These are phyloP conservation scores for Ceratothoa steindachneri DNA, from an alignment of 2,888 invertebrate genomes.

Conservation along the genomic window DNA sequence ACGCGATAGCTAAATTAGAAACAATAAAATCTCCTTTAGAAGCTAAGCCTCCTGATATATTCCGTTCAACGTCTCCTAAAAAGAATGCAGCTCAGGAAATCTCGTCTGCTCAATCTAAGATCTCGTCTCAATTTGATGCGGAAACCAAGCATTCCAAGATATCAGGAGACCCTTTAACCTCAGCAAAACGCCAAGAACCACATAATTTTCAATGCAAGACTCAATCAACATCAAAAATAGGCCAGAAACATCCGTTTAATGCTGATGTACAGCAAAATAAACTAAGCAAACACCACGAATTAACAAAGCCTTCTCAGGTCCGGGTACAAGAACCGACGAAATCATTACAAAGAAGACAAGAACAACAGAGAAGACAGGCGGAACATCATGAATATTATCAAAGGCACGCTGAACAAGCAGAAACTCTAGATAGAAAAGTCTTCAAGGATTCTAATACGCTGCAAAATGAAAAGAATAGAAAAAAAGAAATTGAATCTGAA, in stretches of 20 bases:
- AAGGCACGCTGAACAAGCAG: slow-evolving; percentile 2
- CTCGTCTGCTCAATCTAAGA: not conserved
- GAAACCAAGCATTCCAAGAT: not conserved
- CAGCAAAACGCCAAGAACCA: not conserved
- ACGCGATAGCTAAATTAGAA: slow-evolving; percentile 35
- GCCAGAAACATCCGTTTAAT: not conserved
- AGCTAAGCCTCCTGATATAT: slow-evolving; percentile 36
- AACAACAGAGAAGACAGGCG: slow-evolving; percentile 5
- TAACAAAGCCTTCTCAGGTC: not conserved
- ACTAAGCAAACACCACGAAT: not conserved
- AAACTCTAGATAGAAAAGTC: not conserved
- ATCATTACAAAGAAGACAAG: slow-evolving; percentile 6
- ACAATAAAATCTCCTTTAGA: slow-evolving; percentile 41
- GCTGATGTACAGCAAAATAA: not conserved
- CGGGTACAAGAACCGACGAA: not conserved
- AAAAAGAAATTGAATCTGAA: not conserved
- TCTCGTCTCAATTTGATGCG: not conserved
- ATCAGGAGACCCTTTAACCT: not conserved
- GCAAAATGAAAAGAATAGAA: not conserved
- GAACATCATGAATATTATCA: slow-evolving; percentile 10
- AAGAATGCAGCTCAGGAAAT: not conserved
- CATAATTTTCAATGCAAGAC: not conserved
- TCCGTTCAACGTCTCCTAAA: slow-evolving; percentile 23
- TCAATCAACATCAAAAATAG: not conserved
- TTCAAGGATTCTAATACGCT: not conserved